Conservation (phyloP, 2,797 vertebrate species). For the Etheostoma nigrum region DNA sequence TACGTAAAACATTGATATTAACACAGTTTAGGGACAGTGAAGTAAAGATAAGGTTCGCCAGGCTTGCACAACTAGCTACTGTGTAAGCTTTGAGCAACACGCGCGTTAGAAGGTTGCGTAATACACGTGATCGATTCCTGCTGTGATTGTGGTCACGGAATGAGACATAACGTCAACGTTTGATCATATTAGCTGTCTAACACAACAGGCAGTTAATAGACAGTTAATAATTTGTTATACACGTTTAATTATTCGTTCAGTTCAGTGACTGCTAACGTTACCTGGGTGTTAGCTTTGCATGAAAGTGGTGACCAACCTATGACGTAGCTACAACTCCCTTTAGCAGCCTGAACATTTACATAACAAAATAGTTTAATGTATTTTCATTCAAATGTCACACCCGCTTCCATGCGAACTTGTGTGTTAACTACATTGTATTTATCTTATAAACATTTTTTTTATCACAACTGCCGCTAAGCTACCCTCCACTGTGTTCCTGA, state of each 20-base stretch:
- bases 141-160: not conserved
- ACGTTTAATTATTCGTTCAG: not conserved
- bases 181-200: not conserved
- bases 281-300: not conserved
- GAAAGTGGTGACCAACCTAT: not conserved
- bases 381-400: not conserved
- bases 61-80: constrained; percentile 10
- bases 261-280: not conserved
- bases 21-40: not conserved
- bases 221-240: too few species aligned
- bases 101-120: constrained; percentile 42
- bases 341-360: not conserved
- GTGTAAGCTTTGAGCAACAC: constrained; percentile 27
- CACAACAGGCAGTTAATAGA: not conserved
- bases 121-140: constrained; percentile 18
- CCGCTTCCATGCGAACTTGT: accelerated
- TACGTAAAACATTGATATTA: not conserved
- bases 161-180: not conserved
- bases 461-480: not conserved
- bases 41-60: constrained; percentile 5
- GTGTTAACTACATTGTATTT: not conserved
- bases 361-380: accelerated
- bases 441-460: not conserved
- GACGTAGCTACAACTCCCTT: not conserved
- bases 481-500: not conserved